Evolutionary conservation across 92 coral and sea anemone species (phyloP).

Genomic region (Blastomussa wellsi): DNA sequence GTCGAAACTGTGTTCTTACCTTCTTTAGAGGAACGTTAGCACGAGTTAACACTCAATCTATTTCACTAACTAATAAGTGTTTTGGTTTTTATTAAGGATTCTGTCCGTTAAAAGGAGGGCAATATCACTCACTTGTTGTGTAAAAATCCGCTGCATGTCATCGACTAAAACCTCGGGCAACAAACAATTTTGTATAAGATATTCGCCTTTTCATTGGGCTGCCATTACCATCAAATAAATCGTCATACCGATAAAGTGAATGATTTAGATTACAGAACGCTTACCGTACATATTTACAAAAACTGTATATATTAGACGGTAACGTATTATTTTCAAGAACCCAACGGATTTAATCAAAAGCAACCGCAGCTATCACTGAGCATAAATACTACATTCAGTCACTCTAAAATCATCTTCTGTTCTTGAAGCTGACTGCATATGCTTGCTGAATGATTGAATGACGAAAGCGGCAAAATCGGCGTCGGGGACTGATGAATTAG

Average conservation of each 20-base stretch:
- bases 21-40: too few relatives aligned
- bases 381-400: neutral
- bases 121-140: conserved; percentile 14
- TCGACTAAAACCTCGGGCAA: neutral
- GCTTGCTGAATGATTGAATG: neutral
- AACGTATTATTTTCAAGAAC: conserved; percentile 12
- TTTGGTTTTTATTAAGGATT: conserved; percentile 16
- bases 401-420: neutral
- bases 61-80: conserved; percentile 24
- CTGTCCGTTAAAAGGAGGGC: neutral
- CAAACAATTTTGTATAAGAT: neutral
- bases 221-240: neutral
- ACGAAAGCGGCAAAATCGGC: neutral
- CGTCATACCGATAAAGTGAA: neutral
- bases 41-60: neutral
- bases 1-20: too few relatives aligned
- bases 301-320: neutral
- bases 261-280: neutral
- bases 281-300: too few relatives aligned
- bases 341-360: neutral
- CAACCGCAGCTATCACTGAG: neutral
- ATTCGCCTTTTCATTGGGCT: too few relatives aligned
- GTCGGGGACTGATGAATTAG: neutral
- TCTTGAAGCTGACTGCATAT: neutral
- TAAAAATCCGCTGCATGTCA: neutral